Evolutionary conservation across 1,140 invertebrate genomes (phyloP).

Genomic region (Drosophila teissieri): DNA sequence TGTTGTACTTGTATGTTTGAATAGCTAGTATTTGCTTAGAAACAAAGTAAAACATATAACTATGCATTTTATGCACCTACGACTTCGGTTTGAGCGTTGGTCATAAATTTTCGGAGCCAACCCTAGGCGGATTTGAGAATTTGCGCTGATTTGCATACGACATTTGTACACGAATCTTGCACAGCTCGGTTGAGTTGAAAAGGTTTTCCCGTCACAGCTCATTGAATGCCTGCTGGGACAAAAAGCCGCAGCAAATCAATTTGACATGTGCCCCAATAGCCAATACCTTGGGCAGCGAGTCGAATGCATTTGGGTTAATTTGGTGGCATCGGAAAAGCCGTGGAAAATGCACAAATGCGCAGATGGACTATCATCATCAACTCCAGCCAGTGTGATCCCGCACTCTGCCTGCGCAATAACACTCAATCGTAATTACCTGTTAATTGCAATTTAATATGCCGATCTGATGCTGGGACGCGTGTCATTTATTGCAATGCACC

Average conservation of each 20-base stretch:
- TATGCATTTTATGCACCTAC: background rate
- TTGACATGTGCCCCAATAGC: slow-evolving; percentile 61
- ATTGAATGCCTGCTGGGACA: slow-evolving; percentile 48
- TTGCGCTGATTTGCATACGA: slow-evolving; percentile 50
- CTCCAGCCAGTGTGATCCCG: slow-evolving; percentile 3
- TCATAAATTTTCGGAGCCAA: slow-evolving; percentile 25
- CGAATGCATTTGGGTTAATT: slow-evolving; percentile 33
- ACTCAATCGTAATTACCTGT: slow-evolving; percentile 59
- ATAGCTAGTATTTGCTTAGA: no score
- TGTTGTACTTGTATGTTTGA: no score
- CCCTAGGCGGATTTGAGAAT: slow-evolving; percentile 44
- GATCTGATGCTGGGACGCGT: slow-evolving; percentile 21
- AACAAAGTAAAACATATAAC: background rate
- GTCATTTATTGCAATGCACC: slow-evolving; percentile 21
- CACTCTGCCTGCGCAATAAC: slow-evolving; percentile 17
- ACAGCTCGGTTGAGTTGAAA: slow-evolving; percentile 64
- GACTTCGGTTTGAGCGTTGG: background rate
- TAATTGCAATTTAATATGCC: slow-evolving; percentile 74
- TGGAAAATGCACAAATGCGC: slow-evolving; percentile 20
- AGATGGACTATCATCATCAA: slow-evolving; percentile 14
- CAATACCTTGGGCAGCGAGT: slow-evolving; percentile 35
- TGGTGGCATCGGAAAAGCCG: background rate
- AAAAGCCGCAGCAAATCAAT: slow-evolving; percentile 69
- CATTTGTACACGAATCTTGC: slow-evolving; percentile 39
- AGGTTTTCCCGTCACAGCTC: slow-evolving; percentile 71